Evolutionary conservation across 2,888 invertebrate genomes (phyloP).

Genomic region (Xylocampa areola): DNA sequence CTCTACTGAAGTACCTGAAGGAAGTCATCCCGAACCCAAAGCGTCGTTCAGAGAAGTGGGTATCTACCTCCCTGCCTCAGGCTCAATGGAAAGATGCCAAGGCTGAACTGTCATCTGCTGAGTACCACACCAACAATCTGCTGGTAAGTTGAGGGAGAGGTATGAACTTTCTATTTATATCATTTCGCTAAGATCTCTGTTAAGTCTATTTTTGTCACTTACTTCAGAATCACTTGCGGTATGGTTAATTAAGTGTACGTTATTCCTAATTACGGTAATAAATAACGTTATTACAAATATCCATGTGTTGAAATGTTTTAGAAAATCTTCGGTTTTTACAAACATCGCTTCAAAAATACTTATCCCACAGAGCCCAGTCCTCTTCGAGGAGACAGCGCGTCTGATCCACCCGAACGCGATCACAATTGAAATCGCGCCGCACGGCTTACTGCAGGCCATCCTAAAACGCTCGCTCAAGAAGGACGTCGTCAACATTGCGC

Average conservation of each 20-base stretch:
- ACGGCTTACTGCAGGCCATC: conserved; percentile 96
- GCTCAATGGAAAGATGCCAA: conserved; percentile 92
- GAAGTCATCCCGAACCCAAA: conserved; percentile 92
- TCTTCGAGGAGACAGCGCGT: conserved; percentile 95
- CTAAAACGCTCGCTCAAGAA: conserved; percentile 93
- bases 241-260: too few species aligned
- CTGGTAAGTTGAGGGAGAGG: conserved; percentile 89
- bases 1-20: conserved; percentile 91
- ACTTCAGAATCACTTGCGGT: too few species aligned
- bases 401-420: conserved; percentile 95
- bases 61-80: conserved; percentile 95
- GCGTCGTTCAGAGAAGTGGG: conserved; percentile 93
- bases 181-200: too few species aligned
- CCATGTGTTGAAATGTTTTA: too few species aligned
- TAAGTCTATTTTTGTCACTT: too few species aligned
- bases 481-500: conserved; percentile 92
- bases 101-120: conserved; percentile 93
- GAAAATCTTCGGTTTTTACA: too few species aligned
- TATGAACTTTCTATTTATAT: too few species aligned
- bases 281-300: too few species aligned
- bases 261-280: too few species aligned
- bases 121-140: conserved; percentile 96
- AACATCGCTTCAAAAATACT: too few species aligned
- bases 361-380: conserved; percentile 89
- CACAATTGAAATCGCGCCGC: conserved; percentile 97